Evolutionary conservation across 2,888 invertebrate genomes (phyloP), one percentile per base, ranked within the genome.

Genomic region (Uropetala carovei): DNA sequence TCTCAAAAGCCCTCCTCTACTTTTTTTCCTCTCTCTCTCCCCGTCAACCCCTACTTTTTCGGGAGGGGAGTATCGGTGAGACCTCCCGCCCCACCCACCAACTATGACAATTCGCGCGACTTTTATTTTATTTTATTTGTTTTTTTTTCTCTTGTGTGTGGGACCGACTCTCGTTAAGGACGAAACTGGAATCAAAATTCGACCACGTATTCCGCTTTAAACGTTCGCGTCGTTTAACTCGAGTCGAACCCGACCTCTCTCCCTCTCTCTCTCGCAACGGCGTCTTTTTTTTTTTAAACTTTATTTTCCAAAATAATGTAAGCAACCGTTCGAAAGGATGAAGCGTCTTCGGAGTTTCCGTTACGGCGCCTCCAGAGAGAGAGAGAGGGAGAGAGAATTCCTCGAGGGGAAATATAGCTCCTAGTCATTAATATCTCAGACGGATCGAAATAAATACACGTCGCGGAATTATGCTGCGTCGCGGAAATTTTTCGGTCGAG

Each of bases 21-120:
- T 4, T n/a, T 43, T 14, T 56, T 18, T 18, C 30, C 56, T 4
- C 14, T 43, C 0, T 56, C 11, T 18, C 30, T 83, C 56, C 18
- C 83, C 14, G 16, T 82, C 82, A 10, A 14, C 14, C 82, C 27
- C 82, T 64, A 11, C 64, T n/a, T 64, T 10, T 11, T 8, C 43
- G 1, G 56, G 56, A 43, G 43, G 43, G 43, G 81, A 9, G 75
- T 8, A 43, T 43, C 11, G 7, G 10, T 0, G n/a, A 64, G n/a
- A 18, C 64, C 64, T 18, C 64, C n/a, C 7, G 64, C 64, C 64
- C 4, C 13, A 7, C 7, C 75, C 64, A 13, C 75, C 27, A 27
- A 75, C 22, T 75, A 75, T 75, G 75, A 75, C 75, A 75, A 75
- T 75, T 68, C 75, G 11, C 75, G 75, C 75, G 75, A 83, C 83